A percentile compares a stretch with the other conserved stretches of the same genome.
Conservation (phyloP, 64 coral and sea anemone genomes). For the Stylophora pistillata region DNA sequence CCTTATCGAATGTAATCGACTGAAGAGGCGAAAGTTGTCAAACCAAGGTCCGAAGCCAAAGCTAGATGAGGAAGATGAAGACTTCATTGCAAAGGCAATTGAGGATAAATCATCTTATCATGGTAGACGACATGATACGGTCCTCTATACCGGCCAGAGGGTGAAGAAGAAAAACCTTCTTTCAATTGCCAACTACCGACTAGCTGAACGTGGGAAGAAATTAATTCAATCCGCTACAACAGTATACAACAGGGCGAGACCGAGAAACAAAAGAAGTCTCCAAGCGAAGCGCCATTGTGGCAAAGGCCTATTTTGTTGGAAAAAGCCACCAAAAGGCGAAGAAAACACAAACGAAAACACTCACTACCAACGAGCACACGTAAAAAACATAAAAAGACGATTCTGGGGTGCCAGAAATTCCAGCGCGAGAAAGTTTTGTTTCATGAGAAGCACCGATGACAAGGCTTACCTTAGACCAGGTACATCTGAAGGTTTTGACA, state of each 20-base stretch:
- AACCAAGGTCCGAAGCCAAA: neutral
- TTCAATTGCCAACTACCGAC: neutral
- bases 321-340: slow-evolving; percentile 70
- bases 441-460: slow-evolving; percentile 32
- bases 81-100: slow-evolving; percentile 9
- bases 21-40: neutral
- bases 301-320: slow-evolving; percentile 21
- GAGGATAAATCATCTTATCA: neutral
- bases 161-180: slow-evolving; percentile 6
- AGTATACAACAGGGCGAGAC: slow-evolving; percentile 53
- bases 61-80: neutral
- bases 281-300: slow-evolving; percentile 1
- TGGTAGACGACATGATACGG: neutral
- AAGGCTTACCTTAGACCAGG: slow-evolving; percentile 45
- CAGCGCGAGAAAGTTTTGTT: slow-evolving; percentile 22
- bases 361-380: slow-evolving; percentile 61
- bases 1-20: neutral
- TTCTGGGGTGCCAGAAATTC: slow-evolving; percentile 5
- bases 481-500: slow-evolving; percentile 14
- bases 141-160: neutral
- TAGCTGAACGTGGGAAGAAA: neutral
- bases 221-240: slow-evolving; percentile 7
- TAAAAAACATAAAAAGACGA: slow-evolving; percentile 55
- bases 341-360: slow-evolving; percentile 65
- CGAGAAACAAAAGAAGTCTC: slow-evolving; percentile 33